Evolutionary conservation across 2,888 invertebrate species (phyloP).

Genomic region (Rhodophaea formosa): DNA sequence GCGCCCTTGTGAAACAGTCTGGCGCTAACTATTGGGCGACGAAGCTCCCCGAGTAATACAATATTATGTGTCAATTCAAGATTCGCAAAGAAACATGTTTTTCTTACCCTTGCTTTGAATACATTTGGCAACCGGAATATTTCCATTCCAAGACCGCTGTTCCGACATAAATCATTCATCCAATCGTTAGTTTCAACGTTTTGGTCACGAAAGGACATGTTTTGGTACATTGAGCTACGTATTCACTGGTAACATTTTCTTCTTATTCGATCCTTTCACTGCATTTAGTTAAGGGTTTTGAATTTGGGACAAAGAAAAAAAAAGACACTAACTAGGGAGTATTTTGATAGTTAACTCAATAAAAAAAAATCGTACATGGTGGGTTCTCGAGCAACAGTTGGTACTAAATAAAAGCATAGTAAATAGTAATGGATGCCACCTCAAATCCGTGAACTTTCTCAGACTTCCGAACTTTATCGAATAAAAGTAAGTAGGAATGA

Average conservation of each 20-base stretch:
- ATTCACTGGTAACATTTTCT: not conserved
- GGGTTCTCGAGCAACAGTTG: no score
- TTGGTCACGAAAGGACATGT: conserved; percentile 22
- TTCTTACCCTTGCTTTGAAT: conserved; percentile 4
- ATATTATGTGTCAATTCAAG: no score
- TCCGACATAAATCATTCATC: conserved; percentile 39
- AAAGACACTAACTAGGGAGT: no score
- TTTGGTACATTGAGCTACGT: not conserved
- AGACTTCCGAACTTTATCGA: not conserved
- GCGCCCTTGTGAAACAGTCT: no score
- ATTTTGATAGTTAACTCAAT: no score
- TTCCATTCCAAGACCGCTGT: conserved; percentile 30
- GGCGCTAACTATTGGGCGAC: no score
- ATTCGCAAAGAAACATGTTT: not conserved
- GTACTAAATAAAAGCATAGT: no score
- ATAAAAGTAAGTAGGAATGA: not conserved
- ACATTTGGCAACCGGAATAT: conserved; percentile 22
- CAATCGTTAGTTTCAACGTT: conserved; percentile 36
- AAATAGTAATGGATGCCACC: no score
- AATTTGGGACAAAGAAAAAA: no score
- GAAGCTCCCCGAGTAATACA: no score
- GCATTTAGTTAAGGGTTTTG: no score
- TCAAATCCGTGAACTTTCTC: not conserved
- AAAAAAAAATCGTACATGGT: no score
- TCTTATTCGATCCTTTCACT: not conserved